Percentiles rank a stretch among this genome's conserved stretches.
phyloP scores from a whole-genome alignment of 1,140 invertebrate species.

The Drosophila leontia region DNA sequence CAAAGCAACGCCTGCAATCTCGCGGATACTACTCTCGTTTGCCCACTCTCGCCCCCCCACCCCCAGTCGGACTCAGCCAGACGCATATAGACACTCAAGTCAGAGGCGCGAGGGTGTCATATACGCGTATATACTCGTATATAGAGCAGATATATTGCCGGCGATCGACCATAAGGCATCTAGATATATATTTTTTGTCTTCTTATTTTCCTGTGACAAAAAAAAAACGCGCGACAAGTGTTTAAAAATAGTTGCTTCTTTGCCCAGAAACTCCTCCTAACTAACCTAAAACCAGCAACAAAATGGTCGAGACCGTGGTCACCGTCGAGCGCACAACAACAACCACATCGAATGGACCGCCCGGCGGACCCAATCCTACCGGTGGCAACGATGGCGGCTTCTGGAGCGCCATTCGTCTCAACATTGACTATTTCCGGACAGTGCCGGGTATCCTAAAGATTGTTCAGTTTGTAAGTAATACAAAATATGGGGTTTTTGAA shows the following conservation, averaged over 20 bases:
- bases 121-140: slow-evolving; percentile 30
- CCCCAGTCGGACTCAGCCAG: slow-evolving; percentile 15
- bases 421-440: slow-evolving; percentile 88
- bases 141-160: slow-evolving; percentile 36
- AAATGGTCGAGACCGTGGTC: slow-evolving; percentile 89
- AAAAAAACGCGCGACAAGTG: slow-evolving; percentile 56
- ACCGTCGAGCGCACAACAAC: slow-evolving; percentile 88
- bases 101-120: slow-evolving; percentile 57
- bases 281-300: slow-evolving; percentile 57
- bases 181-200: slow-evolving; percentile 62
- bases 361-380: slow-evolving; percentile 82
- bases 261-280: slow-evolving; percentile 27
- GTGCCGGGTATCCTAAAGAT: slow-evolving; percentile 88
- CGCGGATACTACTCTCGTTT: slow-evolving; percentile 12
- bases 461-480: slow-evolving; percentile 87
- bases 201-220: slow-evolving; percentile 71
- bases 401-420: slow-evolving; percentile 86
- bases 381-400: slow-evolving; percentile 85
- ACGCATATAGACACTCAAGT: slow-evolving; percentile 15
- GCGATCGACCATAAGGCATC: slow-evolving; percentile 22
- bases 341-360: slow-evolving; percentile 86
- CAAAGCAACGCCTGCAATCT: slow-evolving; percentile 38
- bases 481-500: background rate
- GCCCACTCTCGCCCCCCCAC: slow-evolving; percentile 5
- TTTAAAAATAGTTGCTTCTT: slow-evolving; percentile 64